These are phyloP conservation scores for Scleropages formosus DNA, from an alignment of 2,797 vertebrate species.

Conservation along the genomic window DNA sequence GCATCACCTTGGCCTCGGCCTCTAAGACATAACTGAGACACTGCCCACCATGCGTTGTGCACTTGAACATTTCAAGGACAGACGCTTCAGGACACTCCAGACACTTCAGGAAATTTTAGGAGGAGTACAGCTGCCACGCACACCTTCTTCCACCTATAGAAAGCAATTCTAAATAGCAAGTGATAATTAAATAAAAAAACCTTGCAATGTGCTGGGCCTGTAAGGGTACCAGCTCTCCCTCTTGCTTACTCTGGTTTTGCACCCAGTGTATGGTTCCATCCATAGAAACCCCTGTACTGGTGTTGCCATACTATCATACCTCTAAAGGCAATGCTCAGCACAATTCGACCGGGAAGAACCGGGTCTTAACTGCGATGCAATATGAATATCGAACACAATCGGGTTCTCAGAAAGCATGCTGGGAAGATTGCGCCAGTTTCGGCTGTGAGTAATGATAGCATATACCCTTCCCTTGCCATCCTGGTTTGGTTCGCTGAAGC, in stretches of 20 bases:
- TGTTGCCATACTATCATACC: conserved; percentile 16
- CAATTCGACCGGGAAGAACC: conserved; percentile 11
- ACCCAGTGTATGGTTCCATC: not conserved
- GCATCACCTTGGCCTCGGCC: not conserved
- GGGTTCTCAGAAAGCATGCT: conserved; percentile 8
- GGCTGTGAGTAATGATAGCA: conserved; percentile 11
- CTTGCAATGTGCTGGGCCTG: not conserved
- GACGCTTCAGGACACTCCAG: not conserved
- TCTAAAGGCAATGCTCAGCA: not conserved
- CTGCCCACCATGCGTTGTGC: not conserved
- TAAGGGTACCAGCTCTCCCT: not conserved
- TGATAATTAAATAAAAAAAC: too few relatives aligned
- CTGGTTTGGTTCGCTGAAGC: not conserved
- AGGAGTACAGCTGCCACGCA: not conserved
- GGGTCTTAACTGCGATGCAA: not conserved
- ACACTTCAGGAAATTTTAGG: not conserved
- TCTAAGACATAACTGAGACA: not conserved
- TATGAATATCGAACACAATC: conserved; percentile 22
- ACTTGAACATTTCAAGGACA: not conserved
- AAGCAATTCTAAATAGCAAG: too few relatives aligned
- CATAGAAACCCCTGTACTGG: not conserved
- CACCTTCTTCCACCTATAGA: not conserved
- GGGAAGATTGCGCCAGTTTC: conserved; percentile 6
- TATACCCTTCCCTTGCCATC: not conserved
- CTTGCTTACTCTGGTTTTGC: not conserved